These are phyloP conservation scores for Drosophila anceps DNA, from an alignment of 2,888 invertebrate species.

Conservation along the genomic window DNA sequence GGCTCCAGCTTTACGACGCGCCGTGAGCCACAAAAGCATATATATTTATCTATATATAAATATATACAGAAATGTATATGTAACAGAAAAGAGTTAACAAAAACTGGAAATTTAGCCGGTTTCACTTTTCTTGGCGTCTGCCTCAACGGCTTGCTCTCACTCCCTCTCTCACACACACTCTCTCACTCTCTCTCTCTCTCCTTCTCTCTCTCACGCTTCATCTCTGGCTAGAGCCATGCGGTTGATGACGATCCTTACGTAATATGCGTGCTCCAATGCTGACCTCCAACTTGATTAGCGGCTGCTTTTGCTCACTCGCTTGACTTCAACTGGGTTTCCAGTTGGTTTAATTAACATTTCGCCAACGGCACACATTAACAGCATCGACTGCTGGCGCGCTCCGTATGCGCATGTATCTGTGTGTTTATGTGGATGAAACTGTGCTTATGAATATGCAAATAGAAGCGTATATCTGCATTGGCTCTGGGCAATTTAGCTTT, in stretches of 20 bases:
- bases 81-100: conserved; percentile 11
- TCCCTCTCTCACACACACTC: neutral
- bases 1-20: neutral
- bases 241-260: conserved; percentile 60
- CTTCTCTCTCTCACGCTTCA: neutral
- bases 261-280: conserved; percentile 56
- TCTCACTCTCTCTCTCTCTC: neutral
- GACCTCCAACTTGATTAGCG: conserved; percentile 80
- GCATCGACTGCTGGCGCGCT: conserved; percentile 13
- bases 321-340: conserved; percentile 53
- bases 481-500: conserved; percentile 48
- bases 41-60: neutral
- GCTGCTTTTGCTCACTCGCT: conserved; percentile 44
- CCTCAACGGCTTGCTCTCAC: neutral
- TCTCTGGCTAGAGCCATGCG: neutral
- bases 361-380: conserved; percentile 55
- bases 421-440: conserved; percentile 31
- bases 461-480: conserved; percentile 48
- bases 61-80: neutral
- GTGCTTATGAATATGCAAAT: conserved; percentile 67
- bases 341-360: conserved; percentile 71
- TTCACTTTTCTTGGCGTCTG: conserved; percentile 56
- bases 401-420: conserved; percentile 16
- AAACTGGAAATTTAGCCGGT: conserved; percentile 60
- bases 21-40: conserved; percentile 5